phyloP scores from a whole-genome alignment of 1,140 invertebrate species.

The Ptiloglossa arizonensis region DNA sequence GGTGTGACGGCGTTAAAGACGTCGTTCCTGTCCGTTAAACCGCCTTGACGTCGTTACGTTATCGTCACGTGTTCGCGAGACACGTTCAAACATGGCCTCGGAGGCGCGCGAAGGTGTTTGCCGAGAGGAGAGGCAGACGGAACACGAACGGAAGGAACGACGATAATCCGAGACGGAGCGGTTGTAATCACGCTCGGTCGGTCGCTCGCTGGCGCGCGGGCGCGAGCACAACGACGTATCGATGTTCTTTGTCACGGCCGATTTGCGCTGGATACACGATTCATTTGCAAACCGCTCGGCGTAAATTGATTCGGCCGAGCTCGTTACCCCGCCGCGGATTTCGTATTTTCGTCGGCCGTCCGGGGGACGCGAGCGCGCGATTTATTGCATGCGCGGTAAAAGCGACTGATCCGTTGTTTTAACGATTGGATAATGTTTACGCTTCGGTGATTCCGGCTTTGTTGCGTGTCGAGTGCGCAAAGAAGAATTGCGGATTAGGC shows the following conservation, averaged over 20 bases:
- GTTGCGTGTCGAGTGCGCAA: constrained; percentile 1
- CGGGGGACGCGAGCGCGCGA: neutral
- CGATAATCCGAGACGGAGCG: constrained; percentile 50
- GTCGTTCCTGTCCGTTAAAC: constrained; percentile 46
- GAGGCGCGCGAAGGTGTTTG: constrained; percentile 46
- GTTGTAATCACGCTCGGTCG: constrained; percentile 47
- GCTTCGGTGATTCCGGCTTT: constrained; percentile 11
- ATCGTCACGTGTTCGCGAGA: constrained; percentile 61
- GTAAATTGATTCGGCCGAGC: constrained; percentile 30
- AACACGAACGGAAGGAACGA: constrained; percentile 24
- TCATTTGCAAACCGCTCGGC: constrained; percentile 35
- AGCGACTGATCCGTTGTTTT: constrained; percentile 34
- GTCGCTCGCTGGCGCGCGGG: neutral
- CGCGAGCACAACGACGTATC: constrained; percentile 22
- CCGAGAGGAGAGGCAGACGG: constrained; percentile 14
- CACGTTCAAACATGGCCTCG: constrained; percentile 51
- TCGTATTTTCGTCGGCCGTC: constrained; percentile 1
- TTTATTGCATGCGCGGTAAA: constrained; percentile 16
- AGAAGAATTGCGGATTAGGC: constrained; percentile 25
- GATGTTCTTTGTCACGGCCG: constrained; percentile 25
- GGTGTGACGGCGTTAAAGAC: constrained; percentile 41
- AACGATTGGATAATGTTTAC: constrained; percentile 39
- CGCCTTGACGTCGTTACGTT: constrained; percentile 56
- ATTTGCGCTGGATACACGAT: constrained; percentile 43
- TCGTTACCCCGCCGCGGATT: constrained; percentile 24